Evolutionary conservation across 2,888 invertebrate species (phyloP), one percentile per base, ranked within the genome.

Genomic region (Lomographa bimaculata): DNA sequence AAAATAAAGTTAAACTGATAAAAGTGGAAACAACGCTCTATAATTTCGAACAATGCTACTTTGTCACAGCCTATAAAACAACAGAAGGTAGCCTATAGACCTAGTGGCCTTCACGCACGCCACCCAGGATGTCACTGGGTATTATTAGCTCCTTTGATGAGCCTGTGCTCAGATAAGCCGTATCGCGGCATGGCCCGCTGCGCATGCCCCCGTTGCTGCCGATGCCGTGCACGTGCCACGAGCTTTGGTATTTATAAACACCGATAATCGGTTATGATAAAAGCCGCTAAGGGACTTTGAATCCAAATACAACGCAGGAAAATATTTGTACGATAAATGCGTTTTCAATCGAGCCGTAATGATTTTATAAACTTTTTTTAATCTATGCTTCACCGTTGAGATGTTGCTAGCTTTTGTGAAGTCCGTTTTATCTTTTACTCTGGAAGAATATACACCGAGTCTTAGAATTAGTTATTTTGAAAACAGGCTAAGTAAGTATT

Each of bases 71-170:
- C 16, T 21, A 26, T 19, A 8, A 17, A 14, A 14, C 7, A 24
- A 9, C 25, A 39, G 32, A 32, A 26, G 14, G 3, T 4, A 4
- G 4, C 38, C 33, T 34, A 16, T 16, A 32, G 32, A 34, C 40
- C 36, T 43, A 47, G 45, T 59, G 57, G 58, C 70, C 64, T 71
- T 65, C 61, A 60, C 23, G 50, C 48, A 51, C 12, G 57, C 65
- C 67, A 69, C 67, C 66, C 65, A 65, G 66, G 59, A 57, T 58
- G 52, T 48, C 56, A 30, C 34, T 27, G 33, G 7, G 63, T 75
- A 73, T 3, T 78, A 76, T 77, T 79, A 79, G 73, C 59, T 71
- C 71, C 75, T 79, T 77, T 76, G 79, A 79, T 77, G 72, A 76
- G 65, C 61, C 61, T 68, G 54, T 57, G 63, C 60, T 61, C 63